phyloP scores from a whole-genome alignment of 2,888 invertebrate species.

The Drosophila macrospina region DNA sequence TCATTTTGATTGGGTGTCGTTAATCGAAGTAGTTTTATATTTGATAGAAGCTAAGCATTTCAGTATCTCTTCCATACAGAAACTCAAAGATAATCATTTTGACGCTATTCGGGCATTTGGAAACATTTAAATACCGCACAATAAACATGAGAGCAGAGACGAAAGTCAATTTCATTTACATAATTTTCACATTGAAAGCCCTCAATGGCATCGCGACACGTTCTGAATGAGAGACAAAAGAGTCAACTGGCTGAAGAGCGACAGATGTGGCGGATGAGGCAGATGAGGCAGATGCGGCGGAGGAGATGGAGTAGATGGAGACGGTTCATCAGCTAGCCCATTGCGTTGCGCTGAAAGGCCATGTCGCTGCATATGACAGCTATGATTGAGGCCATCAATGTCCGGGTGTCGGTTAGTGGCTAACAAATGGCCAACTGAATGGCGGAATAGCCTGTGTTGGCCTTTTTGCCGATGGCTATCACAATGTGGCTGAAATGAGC shows the following conservation, averaged over 20 bases:
- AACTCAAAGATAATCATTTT: slow-evolving; percentile 13
- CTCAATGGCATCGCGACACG: slow-evolving; percentile 29
- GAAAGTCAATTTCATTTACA: slow-evolving; percentile 71
- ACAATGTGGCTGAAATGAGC: slow-evolving; percentile 38
- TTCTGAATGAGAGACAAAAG: slow-evolving; percentile 17
- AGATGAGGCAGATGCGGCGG: not conserved
- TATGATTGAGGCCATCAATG: slow-evolving; percentile 76
- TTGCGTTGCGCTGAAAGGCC: slow-evolving; percentile 46
- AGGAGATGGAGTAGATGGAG: not conserved
- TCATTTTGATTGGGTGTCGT: slow-evolving; percentile 8
- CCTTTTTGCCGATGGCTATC: slow-evolving; percentile 24
- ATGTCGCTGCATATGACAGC: slow-evolving; percentile 68
- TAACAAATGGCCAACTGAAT: slow-evolving; percentile 52
- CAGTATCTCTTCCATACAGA: no score
- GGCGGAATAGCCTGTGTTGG: not conserved
- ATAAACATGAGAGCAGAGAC: slow-evolving; percentile 19
- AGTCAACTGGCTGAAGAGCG: not conserved
- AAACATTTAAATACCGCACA: slow-evolving; percentile 40
- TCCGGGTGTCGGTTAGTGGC: slow-evolving; percentile 40
- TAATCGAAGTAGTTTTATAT: slow-evolving; percentile 8
- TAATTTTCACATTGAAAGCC: slow-evolving; percentile 49
- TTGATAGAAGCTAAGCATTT: not conserved
- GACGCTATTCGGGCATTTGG: slow-evolving; percentile 10
- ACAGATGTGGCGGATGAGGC: not conserved
- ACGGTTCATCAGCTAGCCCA: slow-evolving; percentile 12